These are phyloP conservation scores for Metridium senile DNA, from an alignment of 92 coral and sea anemone species.

Conservation along the genomic window DNA sequence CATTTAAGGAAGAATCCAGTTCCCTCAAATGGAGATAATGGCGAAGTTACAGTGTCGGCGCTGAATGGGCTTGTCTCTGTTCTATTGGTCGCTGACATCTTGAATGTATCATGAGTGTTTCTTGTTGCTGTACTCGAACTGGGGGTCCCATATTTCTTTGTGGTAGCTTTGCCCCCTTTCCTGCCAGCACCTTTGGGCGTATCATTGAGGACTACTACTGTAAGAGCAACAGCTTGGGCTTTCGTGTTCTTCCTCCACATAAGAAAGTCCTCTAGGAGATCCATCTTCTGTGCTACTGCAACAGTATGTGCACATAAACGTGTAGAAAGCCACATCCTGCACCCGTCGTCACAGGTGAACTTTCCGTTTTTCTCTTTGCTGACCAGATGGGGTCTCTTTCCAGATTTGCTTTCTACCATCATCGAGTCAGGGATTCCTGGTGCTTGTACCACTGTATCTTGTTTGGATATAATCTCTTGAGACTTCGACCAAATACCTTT, in stretches of 20 bases:
- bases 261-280: neutral
- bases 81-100: neutral
- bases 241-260: neutral
- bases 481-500: neutral
- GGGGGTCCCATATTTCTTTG: constrained; percentile 9
- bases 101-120: neutral
- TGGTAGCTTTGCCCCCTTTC: constrained; percentile 4
- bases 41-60: no score
- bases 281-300: neutral
- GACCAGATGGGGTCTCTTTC: constrained; percentile 49
- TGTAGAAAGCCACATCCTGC: constrained; percentile 5
- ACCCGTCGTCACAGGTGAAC: constrained; percentile 45
- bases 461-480: neutral
- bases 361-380: constrained; percentile 25
- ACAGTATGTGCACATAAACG: constrained; percentile 9
- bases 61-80: no score
- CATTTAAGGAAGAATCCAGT: constrained; percentile 50
- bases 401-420: constrained; percentile 53
- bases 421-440: constrained; percentile 1
- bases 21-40: constrained; percentile 37
- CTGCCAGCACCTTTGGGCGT: constrained; percentile 5
- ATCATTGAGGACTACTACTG: constrained; percentile 1
- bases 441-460: neutral
- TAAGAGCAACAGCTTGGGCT: neutral
- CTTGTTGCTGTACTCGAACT: no score